Percentiles rank a stretch among this genome's conserved stretches.
Evolutionary conservation across 64 coral and sea anemone species (phyloP).

Genomic region (Pocillopora verrucosa): DNA sequence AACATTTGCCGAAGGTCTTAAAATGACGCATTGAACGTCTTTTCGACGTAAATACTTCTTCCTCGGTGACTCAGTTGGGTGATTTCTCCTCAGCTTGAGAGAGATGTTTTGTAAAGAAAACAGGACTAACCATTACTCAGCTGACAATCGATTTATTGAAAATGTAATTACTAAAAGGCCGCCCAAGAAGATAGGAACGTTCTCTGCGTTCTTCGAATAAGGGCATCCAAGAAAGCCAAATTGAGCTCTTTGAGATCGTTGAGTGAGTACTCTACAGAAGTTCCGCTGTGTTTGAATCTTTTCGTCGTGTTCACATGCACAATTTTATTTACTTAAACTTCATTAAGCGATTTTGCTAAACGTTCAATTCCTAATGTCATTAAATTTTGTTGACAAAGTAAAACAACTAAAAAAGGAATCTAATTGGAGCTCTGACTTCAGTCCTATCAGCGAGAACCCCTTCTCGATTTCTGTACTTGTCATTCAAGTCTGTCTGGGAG

Average conservation of each 20-base stretch:
- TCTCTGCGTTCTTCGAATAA: not conserved
- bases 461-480: slow-evolving; percentile 30
- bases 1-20: not conserved
- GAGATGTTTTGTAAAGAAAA: not conserved
- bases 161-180: not conserved
- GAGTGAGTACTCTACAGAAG: not conserved
- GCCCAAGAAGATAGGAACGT: not conserved
- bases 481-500: slow-evolving; percentile 2
- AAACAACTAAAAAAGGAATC: not conserved
- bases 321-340: not conserved
- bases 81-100: too few relatives aligned
- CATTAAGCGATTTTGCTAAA: not conserved
- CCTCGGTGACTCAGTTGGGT: not conserved
- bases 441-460: not conserved
- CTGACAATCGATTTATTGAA: not conserved
- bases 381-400: not conserved
- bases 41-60: not conserved
- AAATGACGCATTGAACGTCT: not conserved
- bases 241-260: not conserved
- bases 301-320: not conserved
- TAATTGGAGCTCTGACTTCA: slow-evolving; percentile 6
- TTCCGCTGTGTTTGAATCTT: not conserved
- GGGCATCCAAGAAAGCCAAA: not conserved
- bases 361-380: not conserved
- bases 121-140: not conserved